Evolutionary conservation across 1,140 invertebrate species (phyloP).

Genomic region (Cherax destructor): DNA sequence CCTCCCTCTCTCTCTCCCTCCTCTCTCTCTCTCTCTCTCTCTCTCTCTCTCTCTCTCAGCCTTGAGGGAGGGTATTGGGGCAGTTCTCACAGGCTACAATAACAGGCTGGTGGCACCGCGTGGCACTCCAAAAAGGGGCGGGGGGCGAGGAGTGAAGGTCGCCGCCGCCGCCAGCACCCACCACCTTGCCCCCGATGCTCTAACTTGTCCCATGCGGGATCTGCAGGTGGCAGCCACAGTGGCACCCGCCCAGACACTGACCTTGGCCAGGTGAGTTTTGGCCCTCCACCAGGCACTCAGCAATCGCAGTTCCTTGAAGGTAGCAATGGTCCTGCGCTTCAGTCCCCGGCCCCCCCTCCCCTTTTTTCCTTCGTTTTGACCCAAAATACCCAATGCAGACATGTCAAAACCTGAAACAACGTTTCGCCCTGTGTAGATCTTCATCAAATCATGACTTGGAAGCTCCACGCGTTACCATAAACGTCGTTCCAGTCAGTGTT

Average conservation of each 20-base stretch:
- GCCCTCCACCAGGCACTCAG: neutral
- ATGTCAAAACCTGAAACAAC: too few species aligned
- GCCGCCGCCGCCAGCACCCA: neutral
- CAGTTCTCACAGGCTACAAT: neutral
- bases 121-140: neutral
- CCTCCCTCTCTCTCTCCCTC: too few species aligned
- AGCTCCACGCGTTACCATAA: too few species aligned
- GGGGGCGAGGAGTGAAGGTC: too few species aligned
- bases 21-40: too few species aligned
- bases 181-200: neutral
- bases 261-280: constrained; percentile 7
- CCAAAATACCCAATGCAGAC: too few species aligned
- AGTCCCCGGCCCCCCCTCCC: neutral
- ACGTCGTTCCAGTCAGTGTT: too few species aligned
- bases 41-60: too few species aligned
- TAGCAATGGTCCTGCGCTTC: neutral
- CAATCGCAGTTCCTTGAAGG: constrained; percentile 7
- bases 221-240: neutral
- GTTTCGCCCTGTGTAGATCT: too few species aligned
- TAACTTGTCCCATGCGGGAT: constrained; percentile 9
- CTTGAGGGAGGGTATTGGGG: too few species aligned
- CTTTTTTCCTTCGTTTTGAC: neutral
- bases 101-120: neutral
- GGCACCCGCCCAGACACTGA: neutral
- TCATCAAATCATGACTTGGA: too few species aligned